These are phyloP conservation scores for Odontophorus gujanensis DNA, from an alignment of 2,113 vertebrate genomes.

Conservation along the genomic window DNA sequence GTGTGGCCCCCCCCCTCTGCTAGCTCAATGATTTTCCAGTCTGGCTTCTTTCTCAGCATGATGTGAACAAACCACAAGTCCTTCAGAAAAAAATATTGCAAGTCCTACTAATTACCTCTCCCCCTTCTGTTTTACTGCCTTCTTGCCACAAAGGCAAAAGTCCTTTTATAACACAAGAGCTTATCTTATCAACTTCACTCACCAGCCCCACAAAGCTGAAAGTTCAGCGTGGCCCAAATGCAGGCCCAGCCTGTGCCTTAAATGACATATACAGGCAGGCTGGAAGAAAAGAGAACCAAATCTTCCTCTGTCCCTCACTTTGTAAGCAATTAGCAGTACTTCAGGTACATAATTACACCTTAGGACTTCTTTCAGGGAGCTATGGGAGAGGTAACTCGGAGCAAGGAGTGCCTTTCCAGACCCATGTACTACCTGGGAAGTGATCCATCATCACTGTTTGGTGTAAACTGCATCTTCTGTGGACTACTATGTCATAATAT, in stretches of 20 bases:
- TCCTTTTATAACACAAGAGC: neutral
- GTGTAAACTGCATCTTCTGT: neutral
- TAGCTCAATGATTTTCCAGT: neutral
- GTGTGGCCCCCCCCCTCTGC: accelerated
- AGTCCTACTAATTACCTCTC: neutral
- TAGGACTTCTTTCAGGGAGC: neutral
- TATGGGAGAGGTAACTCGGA: neutral
- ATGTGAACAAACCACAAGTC: neutral
- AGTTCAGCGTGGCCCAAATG: neutral
- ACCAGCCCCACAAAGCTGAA: neutral
- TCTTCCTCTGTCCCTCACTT: neutral
- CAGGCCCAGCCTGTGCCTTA: neutral
- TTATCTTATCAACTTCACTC: neutral
- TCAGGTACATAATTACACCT: neutral
- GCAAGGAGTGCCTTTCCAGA: accelerated
- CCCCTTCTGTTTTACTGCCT: neutral
- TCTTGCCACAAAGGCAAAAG: neutral
- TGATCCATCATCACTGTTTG: accelerated
- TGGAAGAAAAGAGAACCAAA: neutral
- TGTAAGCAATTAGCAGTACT: neutral
- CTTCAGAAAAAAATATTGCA: neutral
- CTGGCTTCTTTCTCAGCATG: neutral
- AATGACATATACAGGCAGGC: neutral
- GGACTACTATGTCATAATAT: neutral
- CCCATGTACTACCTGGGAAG: neutral